phyloP scores from a whole-genome alignment of 2,113 vertebrate genomes.

The Orthonyx spaldingii region DNA sequence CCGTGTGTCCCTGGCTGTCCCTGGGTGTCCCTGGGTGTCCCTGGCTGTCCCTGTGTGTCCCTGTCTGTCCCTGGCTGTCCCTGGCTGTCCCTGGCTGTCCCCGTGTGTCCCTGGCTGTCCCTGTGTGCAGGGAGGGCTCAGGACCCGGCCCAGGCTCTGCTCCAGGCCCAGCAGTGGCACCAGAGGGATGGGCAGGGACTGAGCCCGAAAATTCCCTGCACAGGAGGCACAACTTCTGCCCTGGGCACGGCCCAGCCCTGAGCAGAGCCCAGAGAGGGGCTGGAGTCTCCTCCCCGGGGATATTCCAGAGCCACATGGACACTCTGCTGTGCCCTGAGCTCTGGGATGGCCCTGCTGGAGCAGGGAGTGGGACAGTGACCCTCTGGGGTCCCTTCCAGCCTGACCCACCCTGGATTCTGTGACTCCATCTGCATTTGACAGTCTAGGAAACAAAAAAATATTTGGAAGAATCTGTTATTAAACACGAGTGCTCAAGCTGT shows the following conservation, averaged over 20 bases:
- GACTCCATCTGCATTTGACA: not conserved
- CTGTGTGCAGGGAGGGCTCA: not conserved
- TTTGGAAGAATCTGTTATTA: not conserved
- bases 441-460: not conserved
- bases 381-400: not conserved
- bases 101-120: not conserved
- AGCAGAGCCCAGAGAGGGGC: not conserved
- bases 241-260: not conserved
- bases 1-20: not conserved
- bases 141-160: not conserved
- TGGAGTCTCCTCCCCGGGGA: not conserved
- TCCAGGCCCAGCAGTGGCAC: not conserved
- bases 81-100: not conserved
- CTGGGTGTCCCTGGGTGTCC: not conserved
- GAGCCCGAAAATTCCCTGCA: not conserved
- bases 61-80: not conserved
- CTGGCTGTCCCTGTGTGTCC: not conserved
- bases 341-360: not conserved
- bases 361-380: not conserved
- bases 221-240: not conserved
- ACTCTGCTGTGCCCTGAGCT: not conserved
- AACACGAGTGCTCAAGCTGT: not conserved
- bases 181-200: not conserved
- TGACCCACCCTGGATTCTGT: not conserved
- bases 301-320: not conserved